These are phyloP conservation scores for Esox masquinongy DNA, from an alignment of 2,797 vertebrate species.

Conservation along the genomic window DNA sequence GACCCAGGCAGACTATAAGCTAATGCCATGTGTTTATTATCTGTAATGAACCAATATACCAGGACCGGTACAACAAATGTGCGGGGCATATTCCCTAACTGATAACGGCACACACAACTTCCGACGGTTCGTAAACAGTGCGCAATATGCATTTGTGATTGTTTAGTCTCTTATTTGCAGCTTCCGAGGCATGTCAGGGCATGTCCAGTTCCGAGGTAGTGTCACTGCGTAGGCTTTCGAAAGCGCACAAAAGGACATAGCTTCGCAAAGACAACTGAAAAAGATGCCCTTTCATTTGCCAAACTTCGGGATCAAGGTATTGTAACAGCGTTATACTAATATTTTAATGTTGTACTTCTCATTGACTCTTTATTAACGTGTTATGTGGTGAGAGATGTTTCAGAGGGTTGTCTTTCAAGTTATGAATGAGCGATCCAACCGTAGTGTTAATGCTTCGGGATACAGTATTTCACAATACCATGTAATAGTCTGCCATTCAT, in stretches of 20 bases:
- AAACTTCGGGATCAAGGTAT: constrained; percentile 14
- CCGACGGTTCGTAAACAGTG: background rate
- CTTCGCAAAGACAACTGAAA: background rate
- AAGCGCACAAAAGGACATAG: background rate
- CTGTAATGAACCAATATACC: background rate
- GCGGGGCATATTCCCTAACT: background rate
- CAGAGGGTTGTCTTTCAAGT: background rate
- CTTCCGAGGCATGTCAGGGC: constrained; percentile 16
- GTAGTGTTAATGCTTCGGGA: background rate
- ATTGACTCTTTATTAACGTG: background rate
- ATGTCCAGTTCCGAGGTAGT: background rate
- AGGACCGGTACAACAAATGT: background rate
- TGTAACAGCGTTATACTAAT: background rate
- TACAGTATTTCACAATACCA: background rate
- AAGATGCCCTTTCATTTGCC: background rate
- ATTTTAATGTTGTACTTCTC: background rate
- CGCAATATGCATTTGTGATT: background rate
- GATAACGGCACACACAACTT: background rate
- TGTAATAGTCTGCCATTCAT: background rate
- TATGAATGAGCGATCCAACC: background rate
- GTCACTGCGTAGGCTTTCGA: too few relatives aligned
- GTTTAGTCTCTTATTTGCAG: background rate
- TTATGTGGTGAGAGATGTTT: background rate
- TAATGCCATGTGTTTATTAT: background rate
- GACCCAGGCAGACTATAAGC: background rate